Base-by-base conservation (phyloP, 2,888 invertebrate species). In the Helobdella robusta region DNA sequence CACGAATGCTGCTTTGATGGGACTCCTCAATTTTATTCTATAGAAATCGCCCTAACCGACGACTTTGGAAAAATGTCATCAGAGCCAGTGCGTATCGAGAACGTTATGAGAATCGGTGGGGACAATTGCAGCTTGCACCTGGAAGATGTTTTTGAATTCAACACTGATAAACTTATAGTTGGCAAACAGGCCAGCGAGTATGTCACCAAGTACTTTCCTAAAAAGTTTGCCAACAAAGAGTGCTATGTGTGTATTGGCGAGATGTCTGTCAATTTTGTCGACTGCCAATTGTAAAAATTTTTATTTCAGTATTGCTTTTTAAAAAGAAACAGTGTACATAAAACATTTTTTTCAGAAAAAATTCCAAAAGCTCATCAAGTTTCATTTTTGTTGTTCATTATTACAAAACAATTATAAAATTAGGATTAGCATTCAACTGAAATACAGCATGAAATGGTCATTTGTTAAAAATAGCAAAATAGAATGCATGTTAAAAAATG, bases 111-210 rank as follows among this genome's bases (percentile, higher is more conserved):
- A 34, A 62, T 69, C 23, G 71, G 70, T 11, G 70, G 70, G 5
- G 72, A 72, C 60, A 72, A 72, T 64, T 72, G 69, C 50, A 66
- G 69, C 15, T 46, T 72, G n/a, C 59, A 40, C 6, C 25, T 50
- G 3, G 70, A 70, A 23, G 63, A 66, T 18, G 52, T 68, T 11
- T 54, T 72, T 3, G 65, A 69, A 11, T 72, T 71, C 52, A 40
- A 64, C 4, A 72, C 72, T 23, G 69, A 70, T 54, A 66, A 70
- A 36, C 68, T 71, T 4, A 23, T 72, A 6, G 68, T 69, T 11
- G 71, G 66, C 6, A 25, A 60, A 8, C 64, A 68, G 50, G 71
- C 72, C n/a, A 66, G 70, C 35, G 48, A 66, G 11, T 62, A 64
- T 36, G 65, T 70, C 11, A 54, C 34, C 25, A 67, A 70, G 32